Evolutionary conservation across 2,113 vertebrate genomes (phyloP).

Genomic region (Aegypius monachus): DNA sequence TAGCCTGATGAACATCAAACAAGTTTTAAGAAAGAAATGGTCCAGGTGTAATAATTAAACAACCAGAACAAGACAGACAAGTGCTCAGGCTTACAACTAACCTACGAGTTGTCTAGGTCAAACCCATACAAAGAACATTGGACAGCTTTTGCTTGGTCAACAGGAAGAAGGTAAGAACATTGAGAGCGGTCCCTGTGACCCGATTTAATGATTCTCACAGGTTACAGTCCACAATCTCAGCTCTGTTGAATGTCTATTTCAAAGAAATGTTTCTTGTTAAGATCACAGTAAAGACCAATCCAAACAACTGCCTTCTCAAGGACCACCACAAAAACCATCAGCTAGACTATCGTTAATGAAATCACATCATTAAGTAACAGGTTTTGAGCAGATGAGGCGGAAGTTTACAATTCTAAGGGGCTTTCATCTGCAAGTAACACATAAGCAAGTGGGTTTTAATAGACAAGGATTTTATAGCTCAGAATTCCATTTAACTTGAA

Average conservation of each 20-base stretch:
- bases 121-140: background rate
- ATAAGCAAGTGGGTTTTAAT: background rate
- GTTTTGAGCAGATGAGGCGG: background rate
- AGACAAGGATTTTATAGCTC: background rate
- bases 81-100: background rate
- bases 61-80: background rate
- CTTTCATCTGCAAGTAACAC: background rate
- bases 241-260: background rate
- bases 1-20: background rate
- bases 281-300: background rate
- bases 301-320: background rate
- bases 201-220: background rate
- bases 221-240: background rate
- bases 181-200: background rate
- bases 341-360: background rate
- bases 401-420: background rate
- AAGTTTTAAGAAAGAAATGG: background rate
- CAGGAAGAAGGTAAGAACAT: background rate
- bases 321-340: background rate
- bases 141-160: background rate
- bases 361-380: background rate
- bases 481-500: background rate
- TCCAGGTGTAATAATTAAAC: background rate
- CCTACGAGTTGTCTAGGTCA: background rate
- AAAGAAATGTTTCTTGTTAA: fast-evolving